Evolutionary conservation across 2,113 vertebrate genomes (phyloP).

Genomic region (Phocoena phocoena): DNA sequence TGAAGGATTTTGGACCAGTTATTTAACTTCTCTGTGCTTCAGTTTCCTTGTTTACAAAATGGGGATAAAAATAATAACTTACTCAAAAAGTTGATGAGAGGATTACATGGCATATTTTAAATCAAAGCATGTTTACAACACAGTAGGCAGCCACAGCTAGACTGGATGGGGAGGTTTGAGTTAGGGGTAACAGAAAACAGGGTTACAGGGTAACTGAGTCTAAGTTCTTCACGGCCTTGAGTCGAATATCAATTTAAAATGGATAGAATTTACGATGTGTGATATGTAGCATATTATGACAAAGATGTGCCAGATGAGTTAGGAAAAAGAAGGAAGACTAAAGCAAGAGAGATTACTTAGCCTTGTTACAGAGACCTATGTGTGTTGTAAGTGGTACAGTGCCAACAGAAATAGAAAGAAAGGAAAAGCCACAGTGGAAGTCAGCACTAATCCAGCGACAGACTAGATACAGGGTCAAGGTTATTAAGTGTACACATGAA

Average conservation of each 20-base stretch:
- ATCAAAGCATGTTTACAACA: background rate
- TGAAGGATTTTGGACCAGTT: background rate
- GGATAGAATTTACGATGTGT: background rate
- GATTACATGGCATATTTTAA: background rate
- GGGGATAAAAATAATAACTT: background rate
- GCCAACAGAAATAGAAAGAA: background rate
- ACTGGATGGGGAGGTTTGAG: background rate
- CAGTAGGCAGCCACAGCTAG: background rate
- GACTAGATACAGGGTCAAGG: background rate
- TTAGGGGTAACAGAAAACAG: background rate
- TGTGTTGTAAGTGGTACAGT: background rate
- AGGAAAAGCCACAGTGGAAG: background rate
- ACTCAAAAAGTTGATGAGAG: background rate
- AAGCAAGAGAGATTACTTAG: background rate
- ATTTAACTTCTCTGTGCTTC: background rate
- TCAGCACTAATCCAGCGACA: background rate
- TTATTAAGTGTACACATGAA: background rate
- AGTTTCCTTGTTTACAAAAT: background rate
- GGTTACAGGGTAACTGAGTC: background rate
- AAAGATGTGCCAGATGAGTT: background rate
- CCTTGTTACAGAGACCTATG: background rate
- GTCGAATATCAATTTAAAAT: background rate
- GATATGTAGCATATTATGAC: background rate
- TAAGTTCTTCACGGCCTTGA: background rate
- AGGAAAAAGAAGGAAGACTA: background rate